Evolutionary conservation across 1,140 invertebrate genomes (phyloP).

Genomic region (Mercenaria mercenaria): DNA sequence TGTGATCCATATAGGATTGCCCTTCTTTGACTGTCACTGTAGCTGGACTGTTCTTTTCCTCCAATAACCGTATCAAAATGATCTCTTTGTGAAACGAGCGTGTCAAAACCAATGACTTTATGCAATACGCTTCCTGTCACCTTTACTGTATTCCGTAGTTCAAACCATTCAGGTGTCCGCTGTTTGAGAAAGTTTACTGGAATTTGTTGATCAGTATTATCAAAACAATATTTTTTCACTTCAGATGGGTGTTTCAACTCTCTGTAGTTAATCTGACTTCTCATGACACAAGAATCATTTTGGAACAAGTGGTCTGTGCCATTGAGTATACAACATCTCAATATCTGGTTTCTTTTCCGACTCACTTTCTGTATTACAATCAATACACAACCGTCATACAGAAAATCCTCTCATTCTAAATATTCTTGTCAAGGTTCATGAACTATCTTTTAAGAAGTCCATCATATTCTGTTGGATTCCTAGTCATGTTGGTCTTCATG

Average conservation of each 20-base stretch:
- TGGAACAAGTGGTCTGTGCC: background rate
- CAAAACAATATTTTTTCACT: background rate
- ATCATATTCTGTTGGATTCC: no score
- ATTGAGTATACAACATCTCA: background rate
- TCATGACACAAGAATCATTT: background rate
- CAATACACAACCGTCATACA: no score
- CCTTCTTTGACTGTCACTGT: background rate
- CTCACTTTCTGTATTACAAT: no score
- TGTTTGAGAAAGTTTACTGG: background rate
- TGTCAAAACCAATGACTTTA: background rate
- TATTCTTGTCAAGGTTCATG: no score
- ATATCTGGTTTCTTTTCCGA: no score
- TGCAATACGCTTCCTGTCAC: slow-evolving; percentile 34
- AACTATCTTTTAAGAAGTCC: no score
- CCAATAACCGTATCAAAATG: slow-evolving; percentile 18
- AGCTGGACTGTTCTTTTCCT: background rate
- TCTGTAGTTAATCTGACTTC: background rate
- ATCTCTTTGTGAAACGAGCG: background rate
- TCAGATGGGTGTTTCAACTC: background rate
- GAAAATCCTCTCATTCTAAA: no score
- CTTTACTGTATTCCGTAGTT: background rate
- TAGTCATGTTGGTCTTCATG: no score
- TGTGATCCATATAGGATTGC: slow-evolving; percentile 1
- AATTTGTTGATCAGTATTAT: background rate
- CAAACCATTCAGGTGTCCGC: background rate